Base-by-base conservation (phyloP, 2,113 vertebrate species). In the Chloropsis hardwickii region DNA sequence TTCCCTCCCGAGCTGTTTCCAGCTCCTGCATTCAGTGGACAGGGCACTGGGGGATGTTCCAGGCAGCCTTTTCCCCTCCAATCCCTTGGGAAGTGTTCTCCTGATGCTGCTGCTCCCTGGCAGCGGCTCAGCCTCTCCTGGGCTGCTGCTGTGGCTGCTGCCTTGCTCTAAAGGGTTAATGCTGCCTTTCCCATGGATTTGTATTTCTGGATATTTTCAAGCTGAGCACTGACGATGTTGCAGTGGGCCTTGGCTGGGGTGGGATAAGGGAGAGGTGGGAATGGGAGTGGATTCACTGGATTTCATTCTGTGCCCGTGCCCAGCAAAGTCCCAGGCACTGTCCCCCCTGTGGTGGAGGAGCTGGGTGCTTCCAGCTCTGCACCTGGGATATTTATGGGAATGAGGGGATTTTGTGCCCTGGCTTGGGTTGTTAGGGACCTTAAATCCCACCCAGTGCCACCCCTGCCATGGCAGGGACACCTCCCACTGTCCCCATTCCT, bases 1-100 rank as follows among this genome's bases (percentile, higher is more conserved):
- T 85, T 82, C 90, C 85, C 65, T 54, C 53, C 8, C 77, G 79
- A 87, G 61, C 74, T 72, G 42, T 58, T 76, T 51, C 96, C 96
- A 93, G 88, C 33, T 47, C 48, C 74, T 78, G 39, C 81, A 42
- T 50, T 40, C 2, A 13, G 37, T 8, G 33, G 58, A 39, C 44
- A 53, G 17, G 2, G 3, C 8, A 1, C 8, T 37, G 6, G 11
- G 21, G 11, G 44, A 19, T 50, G 56, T 42, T 86, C 80, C 93
- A 54, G 67, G 61, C 84, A 71, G 70, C 85, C 14, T 85, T 79
- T 87, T 39, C 78, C 69, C n/a, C 53, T 35, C 24, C 2, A 6
- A 0, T 74, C 57, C 73, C 42, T 39, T 0, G 9, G 94, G 92
- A 94, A 91, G 8, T 22, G 7, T 28, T 44, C 1, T 20, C 42